Conservation (phyloP, 2,797 vertebrate species). For the Esox masquinongy region DNA sequence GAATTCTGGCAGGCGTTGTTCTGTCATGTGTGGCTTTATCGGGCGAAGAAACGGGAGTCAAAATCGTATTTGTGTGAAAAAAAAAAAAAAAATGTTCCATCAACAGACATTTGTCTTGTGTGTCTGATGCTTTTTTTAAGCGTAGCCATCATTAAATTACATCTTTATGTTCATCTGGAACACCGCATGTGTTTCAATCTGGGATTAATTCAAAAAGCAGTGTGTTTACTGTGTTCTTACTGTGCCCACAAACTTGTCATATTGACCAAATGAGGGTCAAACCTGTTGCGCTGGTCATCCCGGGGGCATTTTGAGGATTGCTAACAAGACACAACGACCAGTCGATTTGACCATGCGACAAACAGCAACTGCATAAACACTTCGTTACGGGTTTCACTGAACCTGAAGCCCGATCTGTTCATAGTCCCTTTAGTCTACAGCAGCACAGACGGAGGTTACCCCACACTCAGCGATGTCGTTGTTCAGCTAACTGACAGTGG, state of each 20-base stretch:
- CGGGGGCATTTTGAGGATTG: too few relatives aligned
- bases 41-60: background rate
- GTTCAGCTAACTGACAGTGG: conserved; percentile 58
- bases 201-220: too few relatives aligned
- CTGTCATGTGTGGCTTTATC: background rate
- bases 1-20: background rate
- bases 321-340: too few relatives aligned
- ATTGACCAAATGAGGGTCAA: too few relatives aligned
- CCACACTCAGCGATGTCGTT: background rate
- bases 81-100: background rate
- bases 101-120: background rate
- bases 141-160: background rate
- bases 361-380: too few relatives aligned
- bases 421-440: background rate
- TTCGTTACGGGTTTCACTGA: too few relatives aligned
- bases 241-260: too few relatives aligned
- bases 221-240: too few relatives aligned
- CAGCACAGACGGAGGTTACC: background rate
- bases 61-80: too few relatives aligned
- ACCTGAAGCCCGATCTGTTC: background rate
- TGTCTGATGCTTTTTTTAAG: background rate
- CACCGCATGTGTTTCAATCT: background rate
- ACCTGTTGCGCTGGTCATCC: too few relatives aligned
- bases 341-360: too few relatives aligned
- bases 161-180: background rate